Evolutionary conservation across 2,113 vertebrate species (phyloP).

Genomic region (Mungos mungo): DNA sequence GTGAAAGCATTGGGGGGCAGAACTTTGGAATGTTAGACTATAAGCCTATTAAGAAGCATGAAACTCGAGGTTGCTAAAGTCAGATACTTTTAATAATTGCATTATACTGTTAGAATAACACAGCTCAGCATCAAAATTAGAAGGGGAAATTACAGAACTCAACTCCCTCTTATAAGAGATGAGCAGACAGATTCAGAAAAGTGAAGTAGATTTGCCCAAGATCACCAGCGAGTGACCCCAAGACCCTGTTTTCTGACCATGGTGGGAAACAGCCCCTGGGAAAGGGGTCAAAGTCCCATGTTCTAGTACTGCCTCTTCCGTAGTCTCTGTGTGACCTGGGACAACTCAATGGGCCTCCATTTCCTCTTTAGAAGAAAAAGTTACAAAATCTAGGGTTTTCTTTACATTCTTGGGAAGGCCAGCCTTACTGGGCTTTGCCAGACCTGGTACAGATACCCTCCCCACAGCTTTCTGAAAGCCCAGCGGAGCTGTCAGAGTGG

Average conservation of each 20-base stretch:
- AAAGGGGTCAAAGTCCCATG: neutral
- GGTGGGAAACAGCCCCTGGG: neutral
- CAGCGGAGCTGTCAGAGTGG: neutral
- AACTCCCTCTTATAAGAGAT: neutral
- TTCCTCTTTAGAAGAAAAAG: constrained; percentile 30
- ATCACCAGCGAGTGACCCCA: neutral
- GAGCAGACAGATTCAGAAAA: neutral
- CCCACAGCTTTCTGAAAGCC: neutral
- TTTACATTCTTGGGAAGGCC: neutral
- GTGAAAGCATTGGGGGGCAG: neutral
- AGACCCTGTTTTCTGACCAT: neutral
- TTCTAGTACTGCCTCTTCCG: neutral
- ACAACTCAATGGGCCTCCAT: neutral
- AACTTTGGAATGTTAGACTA: neutral
- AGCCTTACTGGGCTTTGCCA: neutral
- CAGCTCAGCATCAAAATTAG: neutral
- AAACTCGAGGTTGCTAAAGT: neutral
- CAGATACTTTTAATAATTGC: neutral
- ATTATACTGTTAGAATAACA: neutral
- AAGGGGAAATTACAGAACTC: neutral
- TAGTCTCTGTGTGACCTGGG: neutral
- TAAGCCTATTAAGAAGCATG: neutral
- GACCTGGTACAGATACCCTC: neutral
- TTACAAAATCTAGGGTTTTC: neutral
- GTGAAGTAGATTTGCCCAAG: neutral